Conservation (phyloP, 2,113 vertebrate species). For the Hucho hucho region DNA sequence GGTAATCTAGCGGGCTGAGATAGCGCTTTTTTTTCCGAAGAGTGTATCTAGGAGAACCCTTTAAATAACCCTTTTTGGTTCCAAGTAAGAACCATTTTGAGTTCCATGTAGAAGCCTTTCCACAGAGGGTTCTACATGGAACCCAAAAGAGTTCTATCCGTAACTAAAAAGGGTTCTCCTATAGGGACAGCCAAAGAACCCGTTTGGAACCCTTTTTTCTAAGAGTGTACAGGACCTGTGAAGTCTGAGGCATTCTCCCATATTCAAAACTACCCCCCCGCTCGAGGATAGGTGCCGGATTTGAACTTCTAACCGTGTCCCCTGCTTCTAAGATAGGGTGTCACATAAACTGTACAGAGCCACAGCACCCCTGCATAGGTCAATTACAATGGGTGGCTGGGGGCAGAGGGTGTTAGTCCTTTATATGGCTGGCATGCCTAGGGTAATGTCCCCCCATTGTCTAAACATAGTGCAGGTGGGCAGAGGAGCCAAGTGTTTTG, state of each 20-base stretch:
- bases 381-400: slow-evolving; percentile 33
- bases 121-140: no score
- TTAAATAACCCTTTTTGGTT: no score
- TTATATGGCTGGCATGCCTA: slow-evolving; percentile 54
- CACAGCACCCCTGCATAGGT: slow-evolving; percentile 28
- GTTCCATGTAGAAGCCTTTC: no score
- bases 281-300: background rate
- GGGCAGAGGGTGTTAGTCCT: slow-evolving; percentile 22
- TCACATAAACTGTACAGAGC: slow-evolving; percentile 20
- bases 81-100: no score
- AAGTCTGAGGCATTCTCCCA: slow-evolving; percentile 24
- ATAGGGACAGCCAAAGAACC: no score
- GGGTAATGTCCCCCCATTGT: slow-evolving; percentile 38
- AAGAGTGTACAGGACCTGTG: background rate
- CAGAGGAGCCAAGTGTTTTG: slow-evolving; percentile 12
- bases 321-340: slow-evolving; percentile 43
- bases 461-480: slow-evolving; percentile 62
- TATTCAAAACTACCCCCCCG: background rate
- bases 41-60: no score
- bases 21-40: no score
- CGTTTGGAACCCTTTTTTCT: no score
- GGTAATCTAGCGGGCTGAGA: slow-evolving; percentile 19
- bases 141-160: no score
- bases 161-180: no score
- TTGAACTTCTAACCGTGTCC: slow-evolving; percentile 1